These are phyloP conservation scores for Oryzias dopingdopingensis DNA, from an alignment of 2,797 vertebrate genomes.

Conservation along the genomic window DNA sequence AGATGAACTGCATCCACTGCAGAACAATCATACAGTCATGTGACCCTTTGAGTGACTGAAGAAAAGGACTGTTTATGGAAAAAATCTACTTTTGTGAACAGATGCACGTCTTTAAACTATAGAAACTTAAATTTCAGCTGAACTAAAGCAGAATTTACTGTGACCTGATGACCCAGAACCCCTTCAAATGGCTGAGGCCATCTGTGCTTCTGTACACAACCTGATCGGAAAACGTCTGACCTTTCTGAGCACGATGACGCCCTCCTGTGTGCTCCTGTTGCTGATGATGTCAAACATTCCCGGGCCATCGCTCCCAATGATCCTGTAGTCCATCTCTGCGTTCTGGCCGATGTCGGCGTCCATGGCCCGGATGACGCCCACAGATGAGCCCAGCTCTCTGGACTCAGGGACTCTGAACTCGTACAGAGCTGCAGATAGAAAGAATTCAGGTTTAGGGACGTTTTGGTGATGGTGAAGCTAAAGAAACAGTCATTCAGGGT, in stretches of 20 bases:
- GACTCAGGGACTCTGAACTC: conserved; percentile 88
- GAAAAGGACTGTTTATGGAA: too few species aligned
- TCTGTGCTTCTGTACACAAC: too few species aligned
- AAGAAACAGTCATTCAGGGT: conserved; percentile 2
- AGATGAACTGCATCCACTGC: too few species aligned
- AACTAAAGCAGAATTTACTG: too few species aligned
- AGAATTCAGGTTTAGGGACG: neutral
- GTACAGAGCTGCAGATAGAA: conserved; percentile 79
- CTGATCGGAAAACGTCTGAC: conserved; percentile 59
- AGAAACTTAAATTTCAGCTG: too few species aligned
- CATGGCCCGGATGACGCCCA: conserved; percentile 85
- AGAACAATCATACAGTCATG: too few species aligned
- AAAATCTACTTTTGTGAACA: too few species aligned
- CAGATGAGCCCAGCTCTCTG: conserved; percentile 67
- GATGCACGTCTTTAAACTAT: too few species aligned
- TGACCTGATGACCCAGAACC: too few species aligned
- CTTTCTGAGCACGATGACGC: conserved; percentile 88
- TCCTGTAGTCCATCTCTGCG: conserved; percentile 87
- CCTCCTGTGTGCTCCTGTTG: conserved; percentile 88
- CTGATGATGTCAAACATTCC: conserved; percentile 87
- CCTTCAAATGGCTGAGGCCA: too few species aligned
- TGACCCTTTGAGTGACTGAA: too few species aligned
- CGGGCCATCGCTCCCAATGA: conserved; percentile 85
- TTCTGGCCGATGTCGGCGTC: conserved; percentile 89
- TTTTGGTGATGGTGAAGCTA: neutral